Base-by-base conservation (phyloP, 1,140 invertebrate genomes). In the Drosophila truncata region DNA sequence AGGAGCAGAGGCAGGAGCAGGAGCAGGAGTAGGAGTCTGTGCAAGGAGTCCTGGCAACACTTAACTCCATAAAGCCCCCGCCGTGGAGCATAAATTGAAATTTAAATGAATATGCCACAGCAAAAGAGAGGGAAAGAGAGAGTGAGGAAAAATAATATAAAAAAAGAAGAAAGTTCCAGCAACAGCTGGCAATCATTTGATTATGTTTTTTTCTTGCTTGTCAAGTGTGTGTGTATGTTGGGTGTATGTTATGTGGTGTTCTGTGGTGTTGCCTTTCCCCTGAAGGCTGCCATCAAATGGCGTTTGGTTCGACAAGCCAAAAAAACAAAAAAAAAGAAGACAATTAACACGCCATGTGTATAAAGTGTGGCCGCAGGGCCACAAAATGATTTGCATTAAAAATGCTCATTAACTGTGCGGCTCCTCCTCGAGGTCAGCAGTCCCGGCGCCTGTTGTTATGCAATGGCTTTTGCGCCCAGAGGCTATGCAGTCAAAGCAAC, bases 61-160 rank as follows among this genome's bases (percentile, higher is more conserved):
- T 49, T 54, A 57, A 47, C 52, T 35, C 50, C 39, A 77, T 67
- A 50, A 29, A 58, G 37, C 27, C 58, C 18, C 54, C 57, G 35
- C 57, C 52, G 55, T 60, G 44, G 55, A 39, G 55, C 16, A 80
- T 62, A 80, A 83, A 84, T 84, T 80, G 57, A 83, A 83, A 83
- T 83, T 83, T 66, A 84, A 80, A 85, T 83, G 77, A 80, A 83
- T 80, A 60, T 84, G 60, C 52, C 52, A 37, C 3, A n/a, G 31
- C 8, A 27, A 57, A 47, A 39, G 35, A 33, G 35, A 16, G n/a
- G n/a, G n/a, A n/a, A n/a, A 16, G 25, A 47, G 58, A 33, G 35
- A 44, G 46, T 3, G 23, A 5, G 44, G 14, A 25, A 31, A 47
- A 47, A 47, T 9, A 49, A 27, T n/a, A 8, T 16, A 33, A 58